Evolutionary conservation across 2,797 vertebrate species (phyloP), one percentile per base, ranked within the genome.

Genomic region (Loris lydekkerianus): DNA sequence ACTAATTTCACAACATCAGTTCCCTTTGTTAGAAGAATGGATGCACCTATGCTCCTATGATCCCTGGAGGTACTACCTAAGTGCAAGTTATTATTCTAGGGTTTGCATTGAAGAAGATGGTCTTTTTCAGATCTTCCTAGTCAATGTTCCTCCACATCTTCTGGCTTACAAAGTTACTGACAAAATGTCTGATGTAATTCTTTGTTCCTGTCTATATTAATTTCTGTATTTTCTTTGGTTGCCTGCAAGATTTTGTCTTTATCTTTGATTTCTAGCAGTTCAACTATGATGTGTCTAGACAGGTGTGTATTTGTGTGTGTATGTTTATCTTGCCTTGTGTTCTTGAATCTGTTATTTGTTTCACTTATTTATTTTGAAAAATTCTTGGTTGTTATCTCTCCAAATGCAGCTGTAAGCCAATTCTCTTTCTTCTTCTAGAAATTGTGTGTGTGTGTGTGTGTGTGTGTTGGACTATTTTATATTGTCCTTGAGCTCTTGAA

Each of bases 291-390:
- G 34, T 85, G 1, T 76, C 15, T 43, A 31, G n/a, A 56, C 14
- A 31, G 18, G 67, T 37, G 37, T 86, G 84, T n/a, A 20, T 70
- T 10, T 78, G 63, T 56, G 8, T 46, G 27, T 69, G 15, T 53
- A 6, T 58, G 27, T 78, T 91, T 81, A 37, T 56, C 31, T 37
- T 86, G n/a, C 34, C 61, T 69, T 61, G 21, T 3, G 13, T 78
- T 89, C 34, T 58, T 65, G 14, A 34, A 53, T 53, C 76, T 77
- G 23, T 96, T 34, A 76, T 25, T 81, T 82, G 10, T 58, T 61
- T 69, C 91, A 46, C 46, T 31, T 34, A 73, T 40, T 93, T 11
- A 75, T 76, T 89, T 94, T 84, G 60, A 27, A 31, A 88, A 88
- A 14, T 31, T 85, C 29, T 46, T 53, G 37, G 46, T 88, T 61